Evolutionary conservation across 2,797 vertebrate genomes (phyloP).

Genomic region (Epinephelus coioides): DNA sequence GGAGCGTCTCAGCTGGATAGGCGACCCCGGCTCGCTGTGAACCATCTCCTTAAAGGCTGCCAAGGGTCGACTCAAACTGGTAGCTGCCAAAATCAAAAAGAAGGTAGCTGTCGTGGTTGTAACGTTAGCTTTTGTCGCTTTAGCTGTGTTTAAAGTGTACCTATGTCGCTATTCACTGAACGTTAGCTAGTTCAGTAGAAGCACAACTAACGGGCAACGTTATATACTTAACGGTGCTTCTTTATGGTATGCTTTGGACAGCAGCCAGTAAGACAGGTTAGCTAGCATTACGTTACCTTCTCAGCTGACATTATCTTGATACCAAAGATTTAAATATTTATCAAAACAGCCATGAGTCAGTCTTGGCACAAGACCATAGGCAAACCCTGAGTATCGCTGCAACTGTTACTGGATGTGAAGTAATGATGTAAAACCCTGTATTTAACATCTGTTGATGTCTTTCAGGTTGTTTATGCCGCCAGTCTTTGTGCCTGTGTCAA

Average conservation of each 20-base stretch:
- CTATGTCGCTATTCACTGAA: not conserved
- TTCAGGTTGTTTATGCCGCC: constrained; percentile 49
- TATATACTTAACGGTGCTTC: too few relatives aligned
- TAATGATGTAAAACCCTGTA: rapidly evolving
- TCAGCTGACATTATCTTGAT: too few relatives aligned
- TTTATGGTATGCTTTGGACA: too few relatives aligned
- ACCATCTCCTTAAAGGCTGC: not conserved
- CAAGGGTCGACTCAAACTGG: not conserved
- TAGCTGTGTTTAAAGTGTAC: not conserved
- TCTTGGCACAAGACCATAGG: too few relatives aligned
- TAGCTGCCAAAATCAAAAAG: not conserved
- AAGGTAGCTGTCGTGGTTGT: constrained; percentile 2
- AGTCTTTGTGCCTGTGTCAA: constrained; percentile 39
- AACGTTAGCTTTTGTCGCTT: too few relatives aligned
- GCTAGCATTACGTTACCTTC: too few relatives aligned
- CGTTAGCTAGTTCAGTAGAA: too few relatives aligned
- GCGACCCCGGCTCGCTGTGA: not conserved
- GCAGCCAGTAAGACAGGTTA: too few relatives aligned
- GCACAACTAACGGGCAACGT: too few relatives aligned
- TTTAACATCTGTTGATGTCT: not conserved
- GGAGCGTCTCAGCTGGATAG: constrained; percentile 23
- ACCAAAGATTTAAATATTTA: too few relatives aligned
- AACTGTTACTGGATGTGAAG: not conserved
- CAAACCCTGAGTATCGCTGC: too few relatives aligned
- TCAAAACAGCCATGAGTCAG: too few relatives aligned